These are phyloP conservation scores for Melopsittacus undulatus DNA, from an alignment of 2,797 vertebrate species.

Conservation along the genomic window DNA sequence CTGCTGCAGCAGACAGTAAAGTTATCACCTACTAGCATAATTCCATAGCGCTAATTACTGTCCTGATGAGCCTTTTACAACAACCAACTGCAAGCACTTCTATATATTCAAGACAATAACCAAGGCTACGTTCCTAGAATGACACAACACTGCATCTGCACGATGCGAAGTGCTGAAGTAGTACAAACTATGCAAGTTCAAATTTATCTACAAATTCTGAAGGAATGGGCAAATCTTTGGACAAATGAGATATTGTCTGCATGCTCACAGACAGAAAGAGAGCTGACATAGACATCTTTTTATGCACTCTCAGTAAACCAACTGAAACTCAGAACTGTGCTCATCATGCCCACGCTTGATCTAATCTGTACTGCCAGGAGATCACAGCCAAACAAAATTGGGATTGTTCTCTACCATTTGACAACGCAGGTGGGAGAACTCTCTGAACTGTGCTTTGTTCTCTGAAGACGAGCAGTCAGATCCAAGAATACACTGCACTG, in stretches of 20 bases:
- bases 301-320: background rate
- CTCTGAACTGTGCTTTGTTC: background rate
- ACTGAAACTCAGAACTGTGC: background rate
- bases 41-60: background rate
- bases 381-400: background rate
- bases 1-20: background rate
- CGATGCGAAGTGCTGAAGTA: background rate
- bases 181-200: conserved; percentile 9
- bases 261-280: background rate
- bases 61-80: background rate
- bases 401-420: background rate
- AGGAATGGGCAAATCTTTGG: background rate
- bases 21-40: background rate
- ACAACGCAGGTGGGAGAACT: background rate
- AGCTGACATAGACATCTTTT: background rate
- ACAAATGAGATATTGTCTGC: conserved; percentile 4
- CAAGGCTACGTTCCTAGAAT: background rate
- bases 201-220: background rate
- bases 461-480: background rate
- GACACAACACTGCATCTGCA: background rate
- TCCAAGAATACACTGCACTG: background rate
- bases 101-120: background rate
- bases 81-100: background rate
- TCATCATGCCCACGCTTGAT: background rate
- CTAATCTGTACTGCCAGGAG: background rate